Base-by-base conservation (phyloP, 2,888 invertebrate species). In the Prostheceraeus crozeri region DNA sequence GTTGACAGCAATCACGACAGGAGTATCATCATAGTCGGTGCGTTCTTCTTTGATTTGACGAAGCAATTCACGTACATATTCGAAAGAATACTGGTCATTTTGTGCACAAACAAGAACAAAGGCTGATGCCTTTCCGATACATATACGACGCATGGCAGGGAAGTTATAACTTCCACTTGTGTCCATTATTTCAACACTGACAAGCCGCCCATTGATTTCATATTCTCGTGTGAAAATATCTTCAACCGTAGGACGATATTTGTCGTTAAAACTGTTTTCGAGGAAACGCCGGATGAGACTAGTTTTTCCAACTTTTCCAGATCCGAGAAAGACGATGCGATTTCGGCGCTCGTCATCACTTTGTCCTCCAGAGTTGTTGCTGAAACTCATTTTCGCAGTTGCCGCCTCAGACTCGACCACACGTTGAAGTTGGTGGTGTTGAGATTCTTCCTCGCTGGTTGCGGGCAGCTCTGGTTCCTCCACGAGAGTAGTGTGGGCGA, bases 91-190 rank as follows among this genome's bases (percentile, higher is more conserved):
- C n/a, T 28, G 14, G 31, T 58, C 59, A 28, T 58, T 55, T 23
- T 59, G 54, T 8, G 57, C 19, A 56, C 56, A 59, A 10, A 59
- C 56, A 16, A 59, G 56, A 4, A 59, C 54, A 33, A 59, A 36
- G 2, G 59, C 53, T 10, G 56, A 16, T 1, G 59, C 57, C 25
- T 31, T 59, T 31, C 31, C 57, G 6, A 59, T 59, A 25, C 56
- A 59, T 19, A 59, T 57, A 11, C 56, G 57, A n/a, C 54, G 31
- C 59, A 59, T 59, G 1, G 57, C 59, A 23, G 40, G 57, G 56
- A 59, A 59, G 28, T 59, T 30, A 21, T 57, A 59, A 35, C 36
- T 59, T 4, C 59, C 59, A 21, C 59, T 31, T 3, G 59, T 59
- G 27, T 59, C 59, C 25, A 59, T 31, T 25, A 59, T 59, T 11